These are phyloP conservation scores for Patella caerulea DNA, from an alignment of 2,888 invertebrate genomes.

Conservation along the genomic window DNA sequence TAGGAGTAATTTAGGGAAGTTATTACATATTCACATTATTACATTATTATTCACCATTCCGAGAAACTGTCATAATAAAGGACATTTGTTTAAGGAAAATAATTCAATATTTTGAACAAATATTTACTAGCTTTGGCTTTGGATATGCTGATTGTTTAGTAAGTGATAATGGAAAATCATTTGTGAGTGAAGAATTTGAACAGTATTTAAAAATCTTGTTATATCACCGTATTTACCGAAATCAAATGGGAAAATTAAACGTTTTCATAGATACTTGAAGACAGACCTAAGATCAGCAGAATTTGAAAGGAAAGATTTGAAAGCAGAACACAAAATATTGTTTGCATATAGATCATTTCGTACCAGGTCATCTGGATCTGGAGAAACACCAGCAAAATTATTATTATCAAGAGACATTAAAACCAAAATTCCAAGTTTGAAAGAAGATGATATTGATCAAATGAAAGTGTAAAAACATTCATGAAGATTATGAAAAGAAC, in stretches of 20 bases:
- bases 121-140: background rate
- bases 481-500: too few relatives aligned
- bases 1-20: background rate
- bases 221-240: background rate
- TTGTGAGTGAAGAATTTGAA: constrained; percentile 8
- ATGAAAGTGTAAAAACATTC: too few relatives aligned
- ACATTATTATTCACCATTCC: background rate
- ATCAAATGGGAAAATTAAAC: constrained; percentile 6
- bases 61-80: background rate
- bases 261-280: background rate
- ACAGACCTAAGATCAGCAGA: background rate
- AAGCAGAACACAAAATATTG: constrained; percentile 6
- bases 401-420: too few relatives aligned
- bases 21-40: background rate
- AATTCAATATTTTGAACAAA: background rate
- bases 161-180: constrained; percentile 2
- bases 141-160: constrained; percentile 7
- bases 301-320: background rate
- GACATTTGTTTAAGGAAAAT: background rate
- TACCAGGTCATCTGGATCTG: too few relatives aligned
- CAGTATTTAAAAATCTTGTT: background rate
- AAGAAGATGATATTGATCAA: too few relatives aligned
- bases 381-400: too few relatives aligned
- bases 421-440: too few relatives aligned
- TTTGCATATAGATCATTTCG: background rate